Evolutionary conservation across 1,140 invertebrate genomes (phyloP).

Genomic region (Acarapis woodi): DNA sequence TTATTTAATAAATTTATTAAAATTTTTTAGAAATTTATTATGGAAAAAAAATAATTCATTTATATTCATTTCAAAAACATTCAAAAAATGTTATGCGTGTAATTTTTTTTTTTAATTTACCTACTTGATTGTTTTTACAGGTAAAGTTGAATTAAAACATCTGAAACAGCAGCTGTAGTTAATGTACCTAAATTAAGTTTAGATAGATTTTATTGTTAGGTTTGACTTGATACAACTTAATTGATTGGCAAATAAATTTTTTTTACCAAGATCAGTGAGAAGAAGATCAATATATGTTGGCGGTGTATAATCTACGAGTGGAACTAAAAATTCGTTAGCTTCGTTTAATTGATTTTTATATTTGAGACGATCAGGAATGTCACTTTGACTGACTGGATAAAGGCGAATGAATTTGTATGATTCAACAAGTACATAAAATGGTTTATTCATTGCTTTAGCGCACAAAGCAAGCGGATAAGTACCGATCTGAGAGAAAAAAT

Average conservation of each 20-base stretch:
- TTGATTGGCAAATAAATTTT: constrained; percentile 80
- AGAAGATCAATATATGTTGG: constrained; percentile 68
- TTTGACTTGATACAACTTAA: constrained; percentile 90
- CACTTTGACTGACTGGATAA: constrained; percentile 70
- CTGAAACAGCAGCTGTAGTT: constrained; percentile 80
- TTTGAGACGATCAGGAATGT: constrained; percentile 66
- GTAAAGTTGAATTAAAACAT: constrained; percentile 86
- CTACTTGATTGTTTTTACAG: not conserved
- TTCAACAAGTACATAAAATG: constrained; percentile 78
- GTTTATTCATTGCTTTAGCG: constrained; percentile 71
- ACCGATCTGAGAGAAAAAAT: constrained; percentile 34
- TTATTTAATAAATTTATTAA: no score
- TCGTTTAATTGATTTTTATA: constrained; percentile 16
- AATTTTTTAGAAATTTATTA: no score
- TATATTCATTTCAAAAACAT: no score
- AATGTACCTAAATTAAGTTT: no score
- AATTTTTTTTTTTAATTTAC: not conserved
- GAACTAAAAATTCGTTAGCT: constrained; percentile 25
- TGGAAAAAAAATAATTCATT: no score
- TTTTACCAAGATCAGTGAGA: constrained; percentile 76
- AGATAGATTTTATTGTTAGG: constrained; percentile 9
- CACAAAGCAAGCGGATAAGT: constrained; percentile 66
- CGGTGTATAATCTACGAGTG: constrained; percentile 80
- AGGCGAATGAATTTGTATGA: constrained; percentile 85
- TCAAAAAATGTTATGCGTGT: no score